Percentiles rank a stretch among this genome's conserved stretches.
These are phyloP conservation scores for Phaenicophaeus curvirostris DNA, from an alignment of 2,797 vertebrate species.

Conservation along the genomic window DNA sequence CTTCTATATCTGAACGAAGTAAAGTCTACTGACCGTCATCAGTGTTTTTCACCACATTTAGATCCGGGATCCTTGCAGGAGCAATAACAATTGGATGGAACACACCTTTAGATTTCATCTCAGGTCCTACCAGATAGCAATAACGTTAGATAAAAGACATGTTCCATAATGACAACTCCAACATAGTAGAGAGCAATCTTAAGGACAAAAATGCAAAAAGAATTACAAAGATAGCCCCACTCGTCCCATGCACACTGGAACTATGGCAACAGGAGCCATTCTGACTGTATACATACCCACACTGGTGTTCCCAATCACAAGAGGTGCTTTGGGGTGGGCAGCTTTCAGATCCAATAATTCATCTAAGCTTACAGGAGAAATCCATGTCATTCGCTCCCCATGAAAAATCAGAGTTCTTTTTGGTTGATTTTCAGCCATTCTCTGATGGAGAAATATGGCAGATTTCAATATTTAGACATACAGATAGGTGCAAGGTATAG, in stretches of 20 bases:
- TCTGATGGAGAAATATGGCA: constrained; percentile 61
- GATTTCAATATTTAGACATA: neutral
- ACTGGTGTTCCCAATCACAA: constrained; percentile 88
- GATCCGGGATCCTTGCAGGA: constrained; percentile 81
- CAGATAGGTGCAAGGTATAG: neutral
- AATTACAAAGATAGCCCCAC: neutral
- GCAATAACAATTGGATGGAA: constrained; percentile 86
- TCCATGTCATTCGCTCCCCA: constrained; percentile 87
- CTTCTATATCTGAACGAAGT: neutral
- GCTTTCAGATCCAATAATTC: constrained; percentile 86
- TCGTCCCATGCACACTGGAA: neutral
- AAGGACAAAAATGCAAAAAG: neutral
- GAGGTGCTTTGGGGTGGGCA: constrained; percentile 81
- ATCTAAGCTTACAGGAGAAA: constrained; percentile 83
- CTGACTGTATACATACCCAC: constrained; percentile 75
- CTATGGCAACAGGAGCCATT: neutral
- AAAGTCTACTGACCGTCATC: constrained; percentile 69
- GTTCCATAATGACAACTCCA: neutral
- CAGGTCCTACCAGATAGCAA: constrained; percentile 69
- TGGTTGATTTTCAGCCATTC: constrained; percentile 74
- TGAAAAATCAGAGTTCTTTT: constrained; percentile 75
- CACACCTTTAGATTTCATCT: constrained; percentile 83
- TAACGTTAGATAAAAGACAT: neutral
- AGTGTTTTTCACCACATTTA: constrained; percentile 71
- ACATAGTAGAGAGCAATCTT: neutral